Percentiles rank a stretch among this genome's conserved stretches.
These are phyloP conservation scores for Slavum lentiscoides DNA, from an alignment of 2,888 invertebrate species.

Conservation along the genomic window DNA sequence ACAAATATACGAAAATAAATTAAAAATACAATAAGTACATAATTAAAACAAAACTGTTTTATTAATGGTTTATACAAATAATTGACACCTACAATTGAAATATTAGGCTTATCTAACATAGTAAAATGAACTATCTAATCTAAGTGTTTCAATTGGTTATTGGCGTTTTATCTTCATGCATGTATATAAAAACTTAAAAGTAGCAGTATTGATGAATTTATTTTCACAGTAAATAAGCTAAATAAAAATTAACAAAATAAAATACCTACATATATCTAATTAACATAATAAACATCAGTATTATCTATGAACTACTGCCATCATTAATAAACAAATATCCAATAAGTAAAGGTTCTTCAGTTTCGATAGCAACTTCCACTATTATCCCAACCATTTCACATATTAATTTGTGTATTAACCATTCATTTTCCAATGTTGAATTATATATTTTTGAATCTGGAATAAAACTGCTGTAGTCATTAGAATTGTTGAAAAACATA, in stretches of 20 bases:
- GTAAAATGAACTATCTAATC: slow-evolving; percentile 44
- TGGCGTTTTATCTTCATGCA: slow-evolving; percentile 13
- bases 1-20: slow-evolving; percentile 10
- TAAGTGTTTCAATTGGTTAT: slow-evolving; percentile 45
- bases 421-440: slow-evolving; percentile 31
- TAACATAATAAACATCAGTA: background rate
- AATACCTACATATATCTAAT: background rate
- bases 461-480: slow-evolving; percentile 48
- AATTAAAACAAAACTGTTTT: slow-evolving; percentile 38
- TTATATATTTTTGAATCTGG: slow-evolving; percentile 42
- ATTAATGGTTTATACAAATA: slow-evolving; percentile 30
- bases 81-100: slow-evolving; percentile 25
- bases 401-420: slow-evolving; percentile 42
- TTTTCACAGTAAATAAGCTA: background rate
- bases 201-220: slow-evolving; percentile 12
- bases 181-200: background rate
- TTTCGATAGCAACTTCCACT: slow-evolving; percentile 50
- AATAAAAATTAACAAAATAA: slow-evolving; percentile 13
- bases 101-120: slow-evolving; percentile 42
- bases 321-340: slow-evolving; percentile 42
- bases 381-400: slow-evolving; percentile 41
- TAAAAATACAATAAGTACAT: slow-evolving; percentile 8
- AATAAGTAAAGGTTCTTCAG: slow-evolving; percentile 51
- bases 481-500: slow-evolving; percentile 45
- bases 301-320: slow-evolving; percentile 1